Evolutionary conservation across 2,113 vertebrate species (phyloP).

Genomic region (Oxyruncus cristatus): DNA sequence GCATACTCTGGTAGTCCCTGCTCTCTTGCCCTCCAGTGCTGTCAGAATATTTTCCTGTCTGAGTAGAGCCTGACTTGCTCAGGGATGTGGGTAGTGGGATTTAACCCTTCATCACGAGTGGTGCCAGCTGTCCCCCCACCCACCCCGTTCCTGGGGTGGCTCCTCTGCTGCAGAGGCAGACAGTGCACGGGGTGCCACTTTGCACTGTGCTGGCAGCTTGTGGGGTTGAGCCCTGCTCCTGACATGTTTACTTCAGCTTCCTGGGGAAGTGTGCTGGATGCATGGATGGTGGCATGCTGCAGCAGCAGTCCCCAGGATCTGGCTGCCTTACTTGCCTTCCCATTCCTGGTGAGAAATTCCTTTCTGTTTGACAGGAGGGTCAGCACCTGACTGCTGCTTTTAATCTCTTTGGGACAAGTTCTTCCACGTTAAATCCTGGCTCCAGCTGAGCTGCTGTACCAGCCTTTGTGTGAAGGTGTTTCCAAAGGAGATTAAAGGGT

Average conservation of each 20-base stretch:
- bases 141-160: not conserved
- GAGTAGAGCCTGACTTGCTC: not conserved
- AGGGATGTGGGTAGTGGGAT: not conserved
- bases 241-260: not conserved
- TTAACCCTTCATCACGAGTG: not conserved
- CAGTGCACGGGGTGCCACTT: rapidly evolving
- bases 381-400: not conserved
- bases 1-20: not conserved
- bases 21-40: not conserved
- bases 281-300: not conserved
- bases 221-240: not conserved
- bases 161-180: not conserved
- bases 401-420: constrained; percentile 65
- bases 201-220: rapidly evolving
- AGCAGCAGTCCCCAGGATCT: not conserved
- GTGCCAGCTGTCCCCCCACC: rapidly evolving
- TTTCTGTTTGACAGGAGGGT: not conserved
- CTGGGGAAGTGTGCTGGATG: not conserved
- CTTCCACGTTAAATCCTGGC: constrained; percentile 59
- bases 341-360: not conserved
- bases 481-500: constrained; percentile 70
- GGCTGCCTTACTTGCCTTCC: not conserved
- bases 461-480: constrained; percentile 63
- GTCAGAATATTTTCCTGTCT: not conserved
- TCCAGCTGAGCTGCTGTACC: constrained; percentile 68